Base-by-base conservation (phyloP, 2,113 vertebrate species). In the Alaudala cheleensis region DNA sequence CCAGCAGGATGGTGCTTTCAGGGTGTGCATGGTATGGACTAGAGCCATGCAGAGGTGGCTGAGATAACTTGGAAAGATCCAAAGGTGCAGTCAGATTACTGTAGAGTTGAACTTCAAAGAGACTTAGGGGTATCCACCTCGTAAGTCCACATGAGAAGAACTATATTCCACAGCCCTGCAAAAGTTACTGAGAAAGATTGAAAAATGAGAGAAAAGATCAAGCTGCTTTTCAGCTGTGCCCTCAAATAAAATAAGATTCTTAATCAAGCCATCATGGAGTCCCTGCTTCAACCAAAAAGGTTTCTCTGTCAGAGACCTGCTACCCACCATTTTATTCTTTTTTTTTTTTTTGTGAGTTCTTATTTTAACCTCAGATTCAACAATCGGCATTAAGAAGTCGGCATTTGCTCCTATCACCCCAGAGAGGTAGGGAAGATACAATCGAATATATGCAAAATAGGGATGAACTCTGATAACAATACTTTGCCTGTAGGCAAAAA, bases 401-500 rank as follows among this genome's bases (percentile, higher is more conserved):
- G 92, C 90, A 94, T 97, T 97, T 96, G 76, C 92, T 94, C 77
- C 92, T 18, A 17, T 86, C 88, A 95, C 94, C 94, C 95, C 72
- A 83, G 95, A 97, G 96, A 91, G 76, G 47, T 0, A 78, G 60
- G 60, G 81, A 95, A 95, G 91, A 92, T 86, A 93, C 83, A 93
- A 94, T 54, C 9, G 34, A 74, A 86, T 94, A 74, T 88, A 96
- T 97, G 96, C 95, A 97, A 97, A 97, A 90, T 61, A 97, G 88
- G 47, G 47, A 81, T 5, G 2, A 94, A 96, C 92, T 94, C 92
- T 92, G 94, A 96, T 96, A 97, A 94, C 91, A 93, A 77, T 90
- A 93, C 92, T 94, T 88, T 94, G 96, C 96, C 95, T 96, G 91
- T 93, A 95, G 96, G 96, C 95, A 92, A 94, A 96, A 94, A 93